Conservation (phyloP, 2,797 vertebrate species). For the Myioborus miniatus region DNA sequence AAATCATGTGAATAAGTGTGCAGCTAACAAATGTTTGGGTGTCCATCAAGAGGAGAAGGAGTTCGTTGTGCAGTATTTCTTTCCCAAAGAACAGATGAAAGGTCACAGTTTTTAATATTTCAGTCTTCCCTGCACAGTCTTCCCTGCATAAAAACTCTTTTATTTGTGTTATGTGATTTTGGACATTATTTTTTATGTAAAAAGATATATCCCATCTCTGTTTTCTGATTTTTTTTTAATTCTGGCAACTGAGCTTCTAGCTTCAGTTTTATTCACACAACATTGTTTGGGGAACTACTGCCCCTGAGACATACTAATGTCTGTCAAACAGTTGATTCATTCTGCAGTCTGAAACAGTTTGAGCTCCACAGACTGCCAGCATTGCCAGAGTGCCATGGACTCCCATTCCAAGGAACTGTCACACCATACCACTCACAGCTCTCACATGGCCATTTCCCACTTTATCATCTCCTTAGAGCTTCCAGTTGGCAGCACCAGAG, state of each 20-base stretch:
- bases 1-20: neutral
- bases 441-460: neutral
- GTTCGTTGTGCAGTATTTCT: neutral
- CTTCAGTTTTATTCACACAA: slow-evolving; percentile 10
- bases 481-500: neutral
- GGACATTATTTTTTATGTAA: neutral
- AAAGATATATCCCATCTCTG: neutral
- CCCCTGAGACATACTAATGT: neutral
- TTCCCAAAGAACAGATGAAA: neutral
- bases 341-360: slow-evolving; percentile 7
- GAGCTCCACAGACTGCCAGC: neutral
- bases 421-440: neutral
- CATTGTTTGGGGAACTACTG: neutral
- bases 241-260: neutral
- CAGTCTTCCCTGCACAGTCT: neutral
- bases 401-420: neutral
- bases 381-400: neutral
- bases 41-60: neutral
- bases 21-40: neutral
- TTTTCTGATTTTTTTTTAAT: neutral
- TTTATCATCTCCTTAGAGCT: neutral
- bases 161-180: neutral
- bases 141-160: neutral
- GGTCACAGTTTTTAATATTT: neutral
- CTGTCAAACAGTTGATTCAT: slow-evolving; percentile 23